Percentiles rank a stretch among this genome's conserved stretches.
Evolutionary conservation across 2,888 invertebrate genomes (phyloP).

Genomic region (Torymus texanus): DNA sequence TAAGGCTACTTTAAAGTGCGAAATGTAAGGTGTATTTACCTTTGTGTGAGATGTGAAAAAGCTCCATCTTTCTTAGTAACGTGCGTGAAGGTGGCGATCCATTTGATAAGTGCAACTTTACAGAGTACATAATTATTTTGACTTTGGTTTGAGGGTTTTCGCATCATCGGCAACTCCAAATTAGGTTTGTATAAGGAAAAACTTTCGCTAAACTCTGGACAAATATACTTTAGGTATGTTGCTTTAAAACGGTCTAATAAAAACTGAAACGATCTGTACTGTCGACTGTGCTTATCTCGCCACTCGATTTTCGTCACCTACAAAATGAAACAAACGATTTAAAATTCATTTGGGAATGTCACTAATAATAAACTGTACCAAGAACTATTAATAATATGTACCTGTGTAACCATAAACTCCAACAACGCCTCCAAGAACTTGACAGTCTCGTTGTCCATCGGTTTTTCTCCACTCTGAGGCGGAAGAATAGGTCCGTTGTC

Average conservation of each 20-base stretch:
- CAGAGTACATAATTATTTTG: slow-evolving; percentile 81
- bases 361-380: too few species aligned
- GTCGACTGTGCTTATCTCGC: slow-evolving; percentile 88
- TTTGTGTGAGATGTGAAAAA: slow-evolving; percentile 69
- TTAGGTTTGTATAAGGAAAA: slow-evolving; percentile 90
- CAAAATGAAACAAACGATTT: neutral
- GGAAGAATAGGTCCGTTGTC: slow-evolving; percentile 89
- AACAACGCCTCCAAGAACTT: slow-evolving; percentile 92
- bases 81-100: slow-evolving; percentile 88
- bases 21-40: slow-evolving; percentile 58
- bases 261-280: slow-evolving; percentile 92
- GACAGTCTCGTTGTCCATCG: slow-evolving; percentile 88
- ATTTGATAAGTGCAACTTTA: slow-evolving; percentile 90
- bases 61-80: slow-evolving; percentile 81
- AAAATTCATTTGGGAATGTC: too few species aligned
- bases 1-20: too few species aligned
- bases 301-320: slow-evolving; percentile 90
- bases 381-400: slow-evolving; percentile 63
- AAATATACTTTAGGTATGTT: slow-evolving; percentile 92
- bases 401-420: slow-evolving; percentile 93
- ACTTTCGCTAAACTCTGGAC: slow-evolving; percentile 88
- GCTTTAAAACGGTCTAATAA: slow-evolving; percentile 93
- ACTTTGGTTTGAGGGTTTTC: slow-evolving; percentile 80
- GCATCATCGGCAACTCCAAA: slow-evolving; percentile 85
- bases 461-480: slow-evolving; percentile 89